Base-by-base conservation (phyloP, 2,888 invertebrate genomes). In the Spodoptera littoralis region DNA sequence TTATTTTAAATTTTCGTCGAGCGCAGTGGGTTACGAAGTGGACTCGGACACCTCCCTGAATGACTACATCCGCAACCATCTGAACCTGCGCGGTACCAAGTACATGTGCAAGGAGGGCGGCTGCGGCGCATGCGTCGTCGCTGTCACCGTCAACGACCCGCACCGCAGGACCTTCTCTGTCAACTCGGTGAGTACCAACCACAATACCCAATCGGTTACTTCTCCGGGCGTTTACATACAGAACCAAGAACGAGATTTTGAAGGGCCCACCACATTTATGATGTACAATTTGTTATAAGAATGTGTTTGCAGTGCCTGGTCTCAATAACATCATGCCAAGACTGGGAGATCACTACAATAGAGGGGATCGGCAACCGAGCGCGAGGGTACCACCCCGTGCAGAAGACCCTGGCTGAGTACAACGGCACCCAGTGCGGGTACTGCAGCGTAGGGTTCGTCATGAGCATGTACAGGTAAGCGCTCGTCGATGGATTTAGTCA, bases 401-500 rank as follows among this genome's bases (percentile, higher is more conserved):
- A 97, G 84, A 91, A 92, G 61, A 88, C 95, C 2, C 83, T 97
- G 45, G 96, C 96, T 0, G 90, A 95, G 48, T 93, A 95, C 79
- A 96, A 96, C 80, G 97, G 97, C 0, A 95, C 96, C 0, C 97
- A 97, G 85, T 97, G 97, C 83, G 97, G 97, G 0, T 97, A 95
- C 84, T 97, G 97, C 82, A 96, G 96, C 27, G 96, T 97, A 0
- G 97, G 97, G 9, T 97, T 97, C 96, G 95, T 97, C 46, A 97
- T 97, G 97, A 96, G 96, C 79, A 97, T 97, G 96, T 96, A 96
- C 87, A 88, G 92, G 89, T 89, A 82, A 76, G 48, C 44, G 1
- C 24, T 9, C 22, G 12, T 48, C 11, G 41, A 8, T 22, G 45
- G 1, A 5, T 5, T 1, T n/a, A 44, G n/a, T 3, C n/a, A 45